Conservation (phyloP, 2,888 invertebrate genomes). For the Mythimna ferrago region DNA sequence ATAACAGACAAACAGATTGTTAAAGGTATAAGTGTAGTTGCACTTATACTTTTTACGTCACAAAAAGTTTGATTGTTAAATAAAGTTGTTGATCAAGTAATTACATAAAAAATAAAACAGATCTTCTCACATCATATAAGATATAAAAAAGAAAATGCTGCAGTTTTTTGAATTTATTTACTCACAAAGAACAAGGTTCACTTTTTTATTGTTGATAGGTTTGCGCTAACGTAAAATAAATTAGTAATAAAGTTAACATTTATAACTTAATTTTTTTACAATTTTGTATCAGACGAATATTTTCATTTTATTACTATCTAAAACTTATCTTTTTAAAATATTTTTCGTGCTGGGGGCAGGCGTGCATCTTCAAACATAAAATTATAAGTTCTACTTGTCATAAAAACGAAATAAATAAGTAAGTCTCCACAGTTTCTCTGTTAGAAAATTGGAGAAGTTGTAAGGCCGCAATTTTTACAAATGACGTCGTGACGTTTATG, state of each 20-base stretch:
- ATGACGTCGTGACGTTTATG: constrained; percentile 90
- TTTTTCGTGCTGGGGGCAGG: too few species aligned
- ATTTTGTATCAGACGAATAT: too few species aligned
- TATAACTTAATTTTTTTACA: too few species aligned
- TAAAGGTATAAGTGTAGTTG: neutral
- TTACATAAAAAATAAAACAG: constrained; percentile 17
- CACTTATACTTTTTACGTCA: neutral
- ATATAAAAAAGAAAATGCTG: neutral
- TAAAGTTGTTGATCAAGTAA: neutral
- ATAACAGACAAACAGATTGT: neutral
- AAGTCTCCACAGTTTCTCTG: constrained; percentile 72
- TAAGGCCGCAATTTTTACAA: constrained; percentile 90
- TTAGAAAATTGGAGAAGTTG: constrained; percentile 87
- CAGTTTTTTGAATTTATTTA: too few species aligned
- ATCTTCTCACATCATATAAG: neutral
- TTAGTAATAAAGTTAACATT: too few species aligned
- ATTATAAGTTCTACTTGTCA: too few species aligned
- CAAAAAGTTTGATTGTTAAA: neutral
- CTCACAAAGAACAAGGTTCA: too few species aligned
- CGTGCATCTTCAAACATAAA: too few species aligned
- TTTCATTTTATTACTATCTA: too few species aligned
- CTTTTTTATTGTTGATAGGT: too few species aligned
- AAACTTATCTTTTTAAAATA: too few species aligned
- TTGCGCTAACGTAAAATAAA: too few species aligned
- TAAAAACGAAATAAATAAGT: neutral